phyloP scores from a whole-genome alignment of 2,888 invertebrate species.

The Alsophila aescularia region DNA sequence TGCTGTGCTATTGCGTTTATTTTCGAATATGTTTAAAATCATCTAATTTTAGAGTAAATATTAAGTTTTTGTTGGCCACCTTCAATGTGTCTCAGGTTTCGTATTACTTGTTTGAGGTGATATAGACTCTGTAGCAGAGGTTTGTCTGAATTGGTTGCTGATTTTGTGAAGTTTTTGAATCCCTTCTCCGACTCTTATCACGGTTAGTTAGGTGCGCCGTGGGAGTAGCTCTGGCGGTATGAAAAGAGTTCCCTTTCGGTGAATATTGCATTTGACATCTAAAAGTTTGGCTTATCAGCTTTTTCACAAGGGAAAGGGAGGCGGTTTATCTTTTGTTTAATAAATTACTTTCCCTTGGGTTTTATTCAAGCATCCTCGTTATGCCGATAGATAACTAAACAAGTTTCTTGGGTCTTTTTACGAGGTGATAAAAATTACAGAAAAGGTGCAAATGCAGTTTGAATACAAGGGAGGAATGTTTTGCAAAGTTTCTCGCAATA shows the following conservation, averaged over 20 bases:
- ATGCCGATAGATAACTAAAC: conserved; percentile 16
- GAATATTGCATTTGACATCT: conserved; percentile 73
- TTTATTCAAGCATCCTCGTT: conserved; percentile 19
- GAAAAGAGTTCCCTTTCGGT: conserved; percentile 67
- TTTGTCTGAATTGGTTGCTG: conserved; percentile 55
- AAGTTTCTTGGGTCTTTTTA: conserved; percentile 18
- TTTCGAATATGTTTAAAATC: conserved; percentile 33
- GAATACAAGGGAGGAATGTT: conserved; percentile 30
- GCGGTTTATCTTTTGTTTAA: conserved; percentile 50
- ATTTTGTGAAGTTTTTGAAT: conserved; percentile 66
- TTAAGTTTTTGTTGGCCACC: conserved; percentile 37
- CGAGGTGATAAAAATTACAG: conserved; percentile 20
- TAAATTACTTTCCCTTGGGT: conserved; percentile 44
- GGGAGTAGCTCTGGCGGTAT: conserved; percentile 59
- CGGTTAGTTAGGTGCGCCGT: conserved; percentile 74
- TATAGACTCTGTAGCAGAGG: conserved; percentile 33
- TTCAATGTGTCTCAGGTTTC: conserved; percentile 34
- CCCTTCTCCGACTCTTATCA: conserved; percentile 69
- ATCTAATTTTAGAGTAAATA: conserved; percentile 31
- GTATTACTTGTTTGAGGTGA: conserved; percentile 11
- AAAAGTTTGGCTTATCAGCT: conserved; percentile 62
- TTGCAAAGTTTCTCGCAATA: conserved; percentile 36
- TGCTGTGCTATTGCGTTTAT: conserved; percentile 38
- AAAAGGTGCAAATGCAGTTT: conserved; percentile 28
- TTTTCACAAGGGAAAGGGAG: conserved; percentile 38